These are phyloP conservation scores for Porites evermanni DNA, from an alignment of 92 coral and sea anemone species.

Conservation along the genomic window DNA sequence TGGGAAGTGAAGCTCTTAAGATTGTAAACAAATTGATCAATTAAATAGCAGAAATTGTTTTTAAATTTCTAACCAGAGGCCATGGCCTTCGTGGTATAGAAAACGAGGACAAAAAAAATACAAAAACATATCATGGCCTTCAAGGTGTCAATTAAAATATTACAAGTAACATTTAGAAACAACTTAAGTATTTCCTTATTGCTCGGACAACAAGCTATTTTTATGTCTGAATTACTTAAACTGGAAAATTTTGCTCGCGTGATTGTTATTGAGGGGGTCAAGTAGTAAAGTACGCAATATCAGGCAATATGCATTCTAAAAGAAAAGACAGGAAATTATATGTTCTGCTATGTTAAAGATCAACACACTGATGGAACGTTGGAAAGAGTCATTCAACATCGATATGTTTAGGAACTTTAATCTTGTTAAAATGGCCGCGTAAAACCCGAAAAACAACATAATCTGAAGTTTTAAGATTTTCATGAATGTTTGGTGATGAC, in stretches of 20 bases:
- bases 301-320: background rate
- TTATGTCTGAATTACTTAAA: no score
- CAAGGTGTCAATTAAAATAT: background rate
- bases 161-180: background rate
- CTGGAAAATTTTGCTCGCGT: background rate
- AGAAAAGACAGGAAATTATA: background rate
- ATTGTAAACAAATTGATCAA: slow-evolving; percentile 24
- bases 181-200: background rate
- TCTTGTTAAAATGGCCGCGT: background rate
- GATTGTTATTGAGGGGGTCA: slow-evolving; percentile 2
- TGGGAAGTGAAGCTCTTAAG: background rate
- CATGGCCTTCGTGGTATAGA: background rate
- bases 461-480: background rate
- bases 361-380: background rate
- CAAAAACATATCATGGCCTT: background rate
- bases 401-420: slow-evolving; percentile 2
- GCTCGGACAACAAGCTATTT: background rate
- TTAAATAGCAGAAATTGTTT: slow-evolving; percentile 26
- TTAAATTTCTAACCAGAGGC: background rate
- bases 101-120: background rate
- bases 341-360: background rate
- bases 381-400: background rate
- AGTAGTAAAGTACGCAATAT: background rate
- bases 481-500: background rate
- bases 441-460: background rate